Base-by-base conservation (phyloP, 2,888 invertebrate genomes). In the Ormia ochracea region DNA sequence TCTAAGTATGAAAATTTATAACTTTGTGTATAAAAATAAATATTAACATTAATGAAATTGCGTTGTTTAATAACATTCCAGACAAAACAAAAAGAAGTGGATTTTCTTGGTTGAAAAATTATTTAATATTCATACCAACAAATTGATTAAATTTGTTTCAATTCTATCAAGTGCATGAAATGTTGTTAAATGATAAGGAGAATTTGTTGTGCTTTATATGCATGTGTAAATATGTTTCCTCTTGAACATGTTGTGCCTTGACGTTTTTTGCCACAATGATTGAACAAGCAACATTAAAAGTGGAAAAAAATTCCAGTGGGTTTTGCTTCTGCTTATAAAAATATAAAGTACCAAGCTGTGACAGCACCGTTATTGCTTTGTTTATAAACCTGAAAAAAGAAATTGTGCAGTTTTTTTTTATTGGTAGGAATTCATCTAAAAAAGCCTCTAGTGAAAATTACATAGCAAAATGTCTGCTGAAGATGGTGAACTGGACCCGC, bases 401-500 rank as follows among this genome's bases (percentile, higher is more conserved):
- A 50, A 19, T 66, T 26, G 33, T 54, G 7, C n/a, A 43, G 23
- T 41, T 50, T 74, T 45, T 10, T 2, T 19, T 19, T 58, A 23
- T 4, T 52, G 19, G 2, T 59, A 38, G 7, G 33, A 45, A n/a
- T 28, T 36, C 12, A 52, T 50, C 58, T 54, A 28, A 10, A 23
- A 58, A 63, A 68, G 26, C 43, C 14, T 63, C 21, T 63, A 65
- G 59, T 52, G 52, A 59, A 17, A 41, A 36, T 65, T 59, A 4
- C 17, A 56, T 19, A 41, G n/a, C 76, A 63, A 70, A 43, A 82
- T 82, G 81, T 78, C 81, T 58, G 78, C 85, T 81, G 88, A 88
- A 81, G 87, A 87, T 50, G 84, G 85, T 84, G 88, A 88, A 82
- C 86, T 88, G 86, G 89, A 89, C 85, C 89, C 89, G 83, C 89